Conservation (phyloP, 2,113 vertebrate species). For the Prinia subflava region DNA sequence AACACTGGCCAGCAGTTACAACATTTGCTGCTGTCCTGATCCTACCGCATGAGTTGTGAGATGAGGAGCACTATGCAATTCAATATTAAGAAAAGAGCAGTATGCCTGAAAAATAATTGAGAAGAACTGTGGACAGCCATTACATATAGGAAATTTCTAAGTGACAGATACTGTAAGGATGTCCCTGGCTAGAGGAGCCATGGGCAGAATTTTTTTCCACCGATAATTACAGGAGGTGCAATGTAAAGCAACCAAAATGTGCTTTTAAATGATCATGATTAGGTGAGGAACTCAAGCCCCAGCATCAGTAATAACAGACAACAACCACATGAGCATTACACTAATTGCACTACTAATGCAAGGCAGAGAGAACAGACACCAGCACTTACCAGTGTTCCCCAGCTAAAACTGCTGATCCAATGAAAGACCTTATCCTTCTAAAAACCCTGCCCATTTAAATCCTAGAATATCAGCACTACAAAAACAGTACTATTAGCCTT, state of each 20-base stretch:
- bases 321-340: not conserved
- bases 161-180: not conserved
- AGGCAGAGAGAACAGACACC: not conserved
- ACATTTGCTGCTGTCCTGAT: not conserved
- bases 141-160: not conserved
- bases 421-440: not conserved
- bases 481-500: not conserved
- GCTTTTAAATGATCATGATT: not conserved
- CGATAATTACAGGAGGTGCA: not conserved
- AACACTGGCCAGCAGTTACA: not conserved
- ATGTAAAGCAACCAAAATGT: not conserved
- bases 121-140: not conserved
- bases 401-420: not conserved
- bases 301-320: not conserved
- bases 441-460: not conserved
- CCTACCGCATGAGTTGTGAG: not conserved
- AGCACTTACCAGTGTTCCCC: not conserved
- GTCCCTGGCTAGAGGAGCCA: not conserved
- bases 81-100: not conserved
- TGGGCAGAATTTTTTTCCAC: not conserved
- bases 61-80: not conserved
- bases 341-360: not conserved
- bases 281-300: not conserved
- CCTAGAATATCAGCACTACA: not conserved
- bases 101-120: not conserved